A percentile compares a stretch with the other conserved stretches of the same genome.
These are phyloP conservation scores for Drosophila gunungcola DNA, from an alignment of 1,140 invertebrate genomes.

Conservation along the genomic window DNA sequence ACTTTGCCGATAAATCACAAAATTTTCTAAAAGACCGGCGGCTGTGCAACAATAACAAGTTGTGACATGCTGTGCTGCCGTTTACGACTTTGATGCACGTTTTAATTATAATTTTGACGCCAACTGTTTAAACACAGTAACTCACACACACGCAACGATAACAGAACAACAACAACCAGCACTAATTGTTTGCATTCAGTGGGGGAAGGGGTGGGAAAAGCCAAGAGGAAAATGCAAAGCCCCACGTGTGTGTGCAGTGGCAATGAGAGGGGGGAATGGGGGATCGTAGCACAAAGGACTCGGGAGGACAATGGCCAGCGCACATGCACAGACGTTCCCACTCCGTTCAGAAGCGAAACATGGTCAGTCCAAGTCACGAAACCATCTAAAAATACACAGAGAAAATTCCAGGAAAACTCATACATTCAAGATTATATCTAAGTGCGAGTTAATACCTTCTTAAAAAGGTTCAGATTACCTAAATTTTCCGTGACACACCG, in stretches of 20 bases:
- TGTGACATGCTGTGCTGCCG: conserved; percentile 72
- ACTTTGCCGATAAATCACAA: conserved; percentile 53
- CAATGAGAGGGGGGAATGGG: no score
- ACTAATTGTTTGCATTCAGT: conserved; percentile 43
- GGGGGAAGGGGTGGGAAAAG: neutral
- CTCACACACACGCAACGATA: conserved; percentile 18
- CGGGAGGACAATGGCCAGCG: conserved; percentile 53
- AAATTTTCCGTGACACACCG: no score
- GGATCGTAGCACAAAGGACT: conserved; percentile 14
- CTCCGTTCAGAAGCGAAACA: conserved; percentile 29
- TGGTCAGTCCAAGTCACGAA: conserved; percentile 62
- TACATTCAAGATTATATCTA: neutral
- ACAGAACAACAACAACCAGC: conserved; percentile 17
- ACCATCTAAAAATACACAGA: conserved; percentile 33
- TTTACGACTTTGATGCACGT: conserved; percentile 78
- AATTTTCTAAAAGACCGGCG: conserved; percentile 32
- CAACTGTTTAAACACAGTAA: conserved; percentile 76
- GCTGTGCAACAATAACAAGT: conserved; percentile 56
- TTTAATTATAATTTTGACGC: conserved; percentile 83
- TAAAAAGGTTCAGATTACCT: no score
- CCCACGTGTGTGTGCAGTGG: conserved; percentile 11
- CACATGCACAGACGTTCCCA: conserved; percentile 23
- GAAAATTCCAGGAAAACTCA: conserved; percentile 17
- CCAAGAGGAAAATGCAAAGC: conserved; percentile 6
- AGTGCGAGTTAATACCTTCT: neutral